Conservation (phyloP, 2,113 vertebrate genomes). For the Rhinopomastus cyanomelas region DNA sequence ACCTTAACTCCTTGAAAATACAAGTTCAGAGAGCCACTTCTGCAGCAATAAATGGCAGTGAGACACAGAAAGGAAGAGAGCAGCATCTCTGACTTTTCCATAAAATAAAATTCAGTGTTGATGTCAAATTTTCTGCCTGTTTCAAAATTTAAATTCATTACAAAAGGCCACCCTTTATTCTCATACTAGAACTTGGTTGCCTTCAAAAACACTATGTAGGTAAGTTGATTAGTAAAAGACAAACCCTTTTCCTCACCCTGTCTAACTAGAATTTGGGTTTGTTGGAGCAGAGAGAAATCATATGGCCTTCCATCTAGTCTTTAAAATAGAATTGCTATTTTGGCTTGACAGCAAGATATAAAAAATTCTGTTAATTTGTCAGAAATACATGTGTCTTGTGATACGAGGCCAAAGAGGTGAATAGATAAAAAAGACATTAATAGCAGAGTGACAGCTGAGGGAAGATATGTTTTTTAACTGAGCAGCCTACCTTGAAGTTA, state of each 20-base stretch:
- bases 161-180: neutral
- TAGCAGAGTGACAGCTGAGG: neutral
- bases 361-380: conserved; percentile 14
- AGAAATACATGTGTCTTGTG: conserved; percentile 9
- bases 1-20: neutral
- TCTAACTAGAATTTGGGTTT: conserved; percentile 21
- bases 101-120: neutral
- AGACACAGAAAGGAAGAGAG: neutral
- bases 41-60: neutral
- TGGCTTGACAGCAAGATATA: neutral
- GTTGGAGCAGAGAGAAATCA: conserved; percentile 22
- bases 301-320: neutral
- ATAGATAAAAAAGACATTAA: neutral
- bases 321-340: conserved; percentile 11
- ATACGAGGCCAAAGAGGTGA: neutral
- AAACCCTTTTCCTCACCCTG: neutral
- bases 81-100: neutral
- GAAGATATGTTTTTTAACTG: conserved; percentile 20
- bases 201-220: conserved; percentile 20
- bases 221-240: conserved; percentile 48
- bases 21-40: neutral
- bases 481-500: neutral
- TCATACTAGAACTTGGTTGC: neutral
- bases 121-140: neutral
- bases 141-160: conserved; percentile 42